Base-by-base conservation (phyloP, 2,888 invertebrate species). In the Tetranychus truncatus region DNA sequence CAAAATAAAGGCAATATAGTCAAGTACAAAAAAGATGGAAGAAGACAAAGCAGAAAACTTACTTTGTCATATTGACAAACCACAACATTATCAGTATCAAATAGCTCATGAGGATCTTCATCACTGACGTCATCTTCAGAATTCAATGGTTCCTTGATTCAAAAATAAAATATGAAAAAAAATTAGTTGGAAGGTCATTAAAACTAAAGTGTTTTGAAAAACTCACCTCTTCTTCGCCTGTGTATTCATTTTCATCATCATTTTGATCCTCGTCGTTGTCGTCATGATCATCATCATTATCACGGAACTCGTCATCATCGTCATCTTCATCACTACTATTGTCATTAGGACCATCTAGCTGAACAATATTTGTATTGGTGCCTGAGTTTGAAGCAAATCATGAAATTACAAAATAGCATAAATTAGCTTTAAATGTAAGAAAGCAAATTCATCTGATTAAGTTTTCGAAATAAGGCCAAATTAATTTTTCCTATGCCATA, bases 41-140 rank as follows among this genome's bases (percentile, higher is more conserved):
- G 15, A 55, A 55, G 9, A 55, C 4, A 0, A 55, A 15, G 55
- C 15, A 55, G 15, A 55, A 15, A 6, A 55, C 79, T 78, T 83
- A 91, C 92, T 87, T 99, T 99, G 85, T 99, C 99, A 85, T 97
- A 99, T 84, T 99, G 99, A 84, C 99, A 99, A 77, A 99, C 97
- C 77, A 99, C 94, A 76, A 99, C 96, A 86, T 99, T 97, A 80
- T 99, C 97, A 69, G 97, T 95, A 81, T 99, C 97, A 85, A 97
- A 99, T 82, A 97, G 87, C 83, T 96, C 95, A 78, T 89, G 87
- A 0, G 92, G 90, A 77, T 87, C 87, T 81, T 95, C 96, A 76
- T 87, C 87, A 73, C 95, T 95, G 7, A 96, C 95, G 85, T 97
- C 96, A 84, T 97, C 97, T 80, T 89, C 94, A 6, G 95, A 95